Base-by-base conservation (phyloP, 2,888 invertebrate genomes). In the Andrena camellia region DNA sequence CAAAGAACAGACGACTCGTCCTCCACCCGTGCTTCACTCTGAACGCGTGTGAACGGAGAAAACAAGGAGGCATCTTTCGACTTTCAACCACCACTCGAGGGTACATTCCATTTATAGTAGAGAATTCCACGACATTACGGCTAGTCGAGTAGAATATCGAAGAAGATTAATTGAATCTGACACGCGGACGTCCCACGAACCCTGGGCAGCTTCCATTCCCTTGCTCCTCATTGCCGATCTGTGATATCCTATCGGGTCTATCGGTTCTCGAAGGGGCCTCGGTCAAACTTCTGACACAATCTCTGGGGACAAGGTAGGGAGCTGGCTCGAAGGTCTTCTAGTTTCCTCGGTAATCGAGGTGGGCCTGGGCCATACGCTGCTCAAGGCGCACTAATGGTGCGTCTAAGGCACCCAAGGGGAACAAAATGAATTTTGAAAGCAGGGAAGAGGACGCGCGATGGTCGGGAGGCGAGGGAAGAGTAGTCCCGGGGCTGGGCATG, bases 361-460 rank as follows among this genome's bases (percentile, higher is more conserved):
- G 83, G 86, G 20, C 50, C 70, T 57, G 68, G 60, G 62, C 71
- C 81, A 68, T 77, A 81, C 82, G 26, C 71, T 50, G 66, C 72
- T 72, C 31, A 57, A 23, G 69, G 81, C 85, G 78, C 84, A 85
- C 81, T 89, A 89, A 89, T 90, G 88, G 85, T 81, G 87, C 86
- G 88, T 86, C 87, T 86, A 85, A 88, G 83, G 78, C 82, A 78
- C 60, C 78, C 81, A 82, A 81, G 78, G 80, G 79, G 87, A 90
- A 88, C 87, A 82, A 90, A 90, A 90, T 88, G 90, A 90, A 90
- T 85, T 90, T 90, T 83, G 85, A 88, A 85, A 78, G 81, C 60
- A 64, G 52, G 54, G 78, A 76, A 67, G 33, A 50, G 77, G 84
- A 67, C 84, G 81, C 63, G 77, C 10, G 80, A 42, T 42, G 68